Conservation (phyloP, 2,888 invertebrate species). For the Zootermopsis nevadensis region DNA sequence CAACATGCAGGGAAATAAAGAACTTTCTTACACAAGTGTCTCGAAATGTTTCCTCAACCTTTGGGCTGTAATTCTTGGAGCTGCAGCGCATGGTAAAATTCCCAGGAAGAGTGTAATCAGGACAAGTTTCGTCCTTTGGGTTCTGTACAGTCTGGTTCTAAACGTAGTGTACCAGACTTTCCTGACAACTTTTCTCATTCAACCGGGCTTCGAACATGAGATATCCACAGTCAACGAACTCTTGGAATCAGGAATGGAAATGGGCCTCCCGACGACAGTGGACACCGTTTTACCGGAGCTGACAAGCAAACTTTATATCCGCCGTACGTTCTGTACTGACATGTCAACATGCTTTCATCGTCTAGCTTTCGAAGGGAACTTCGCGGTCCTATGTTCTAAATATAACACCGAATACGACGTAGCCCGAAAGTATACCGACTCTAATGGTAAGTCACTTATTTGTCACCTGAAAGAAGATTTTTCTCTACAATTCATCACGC, state of each 20-base stretch:
- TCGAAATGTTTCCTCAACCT: neutral
- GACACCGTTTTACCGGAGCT: neutral
- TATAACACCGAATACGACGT: neutral
- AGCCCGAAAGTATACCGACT: neutral
- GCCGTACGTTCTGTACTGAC: neutral
- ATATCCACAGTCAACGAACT: constrained; percentile 4
- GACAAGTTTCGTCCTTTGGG: neutral
- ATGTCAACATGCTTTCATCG: neutral
- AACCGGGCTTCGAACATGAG: neutral
- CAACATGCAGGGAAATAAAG: neutral
- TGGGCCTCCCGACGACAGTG: neutral
- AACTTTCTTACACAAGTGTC: neutral
- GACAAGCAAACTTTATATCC: neutral
- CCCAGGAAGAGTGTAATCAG: neutral
- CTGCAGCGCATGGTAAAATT: neutral
- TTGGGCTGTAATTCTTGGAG: constrained; percentile 15
- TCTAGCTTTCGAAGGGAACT: neutral
- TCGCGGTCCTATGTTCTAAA: neutral
- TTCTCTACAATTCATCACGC: neutral
- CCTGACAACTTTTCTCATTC: neutral
- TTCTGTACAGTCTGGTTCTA: neutral
- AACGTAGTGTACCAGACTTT: constrained; percentile 11
- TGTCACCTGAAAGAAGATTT: constrained; percentile 3
- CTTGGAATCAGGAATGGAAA: neutral
- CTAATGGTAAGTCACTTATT: neutral